These are phyloP conservation scores for Molanna angustata DNA, from an alignment of 2,888 invertebrate genomes.

Conservation along the genomic window DNA sequence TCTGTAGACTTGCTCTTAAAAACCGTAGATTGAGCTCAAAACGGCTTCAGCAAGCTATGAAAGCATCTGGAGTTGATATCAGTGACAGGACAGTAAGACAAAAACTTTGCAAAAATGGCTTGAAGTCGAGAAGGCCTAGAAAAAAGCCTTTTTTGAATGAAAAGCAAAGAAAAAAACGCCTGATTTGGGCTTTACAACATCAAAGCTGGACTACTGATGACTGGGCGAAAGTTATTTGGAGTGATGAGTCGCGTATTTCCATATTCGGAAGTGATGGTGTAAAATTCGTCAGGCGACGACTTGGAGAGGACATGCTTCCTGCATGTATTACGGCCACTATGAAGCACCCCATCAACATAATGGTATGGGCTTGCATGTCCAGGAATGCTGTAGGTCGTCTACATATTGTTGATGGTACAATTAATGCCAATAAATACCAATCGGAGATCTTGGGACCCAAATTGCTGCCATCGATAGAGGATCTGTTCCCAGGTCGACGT, in stretches of 20 bases:
- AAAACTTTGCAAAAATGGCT: slow-evolving; percentile 4
- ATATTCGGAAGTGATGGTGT: slow-evolving; percentile 13
- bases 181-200: not conserved
- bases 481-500: not conserved
- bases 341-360: slow-evolving; percentile 1
- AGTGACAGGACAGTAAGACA: not conserved
- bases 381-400: slow-evolving; percentile 4
- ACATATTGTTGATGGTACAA: slow-evolving; percentile 1
- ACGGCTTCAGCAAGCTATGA: slow-evolving; percentile 1
- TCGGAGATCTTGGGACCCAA: slow-evolving; percentile 1
- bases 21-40: not conserved
- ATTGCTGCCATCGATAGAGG: slow-evolving; percentile 1
- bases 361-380: slow-evolving; percentile 17
- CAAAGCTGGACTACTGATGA: slow-evolving; percentile 5
- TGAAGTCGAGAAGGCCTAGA: not conserved
- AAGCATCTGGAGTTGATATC: slow-evolving; percentile 4
- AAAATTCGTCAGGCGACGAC: slow-evolving; percentile 7
- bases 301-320: slow-evolving; percentile 6
- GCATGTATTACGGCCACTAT: slow-evolving; percentile 11
- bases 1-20: not conserved
- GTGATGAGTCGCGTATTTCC: slow-evolving; percentile 11
- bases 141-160: not conserved
- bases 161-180: not conserved
- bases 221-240: slow-evolving; percentile 15
- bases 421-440: slow-evolving; percentile 1